phyloP scores from a whole-genome alignment of 2,113 vertebrate species.

The Esox niger region DNA sequence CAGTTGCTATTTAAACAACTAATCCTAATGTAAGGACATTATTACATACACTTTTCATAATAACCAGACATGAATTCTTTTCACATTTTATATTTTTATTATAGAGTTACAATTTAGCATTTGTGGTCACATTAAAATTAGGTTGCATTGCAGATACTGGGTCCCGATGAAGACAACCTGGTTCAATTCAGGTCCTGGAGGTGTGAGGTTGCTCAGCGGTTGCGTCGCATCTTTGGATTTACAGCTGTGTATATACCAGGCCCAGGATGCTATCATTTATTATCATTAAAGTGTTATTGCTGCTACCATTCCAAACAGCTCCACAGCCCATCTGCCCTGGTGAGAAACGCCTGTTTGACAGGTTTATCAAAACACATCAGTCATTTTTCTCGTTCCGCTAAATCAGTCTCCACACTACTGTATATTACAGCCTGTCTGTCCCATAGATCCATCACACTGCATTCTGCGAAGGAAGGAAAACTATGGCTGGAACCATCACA shows the following conservation, averaged over 20 bases:
- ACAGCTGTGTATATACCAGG: constrained; percentile 41
- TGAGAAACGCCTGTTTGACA: constrained; percentile 19
- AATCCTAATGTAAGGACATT: no score
- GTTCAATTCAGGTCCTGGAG: no score
- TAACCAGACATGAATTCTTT: no score
- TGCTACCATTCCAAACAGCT: constrained; percentile 11
- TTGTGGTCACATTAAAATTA: no score
- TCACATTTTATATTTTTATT: no score
- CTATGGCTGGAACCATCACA: background rate
- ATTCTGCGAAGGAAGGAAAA: background rate
- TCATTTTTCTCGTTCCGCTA: constrained; percentile 21
- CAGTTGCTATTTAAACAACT: no score
- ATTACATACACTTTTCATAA: no score
- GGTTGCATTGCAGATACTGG: no score
- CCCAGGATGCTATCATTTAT: constrained; percentile 23
- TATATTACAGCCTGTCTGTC: constrained; percentile 19
- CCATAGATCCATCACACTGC: constrained; percentile 21
- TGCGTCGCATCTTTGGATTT: constrained; percentile 39
- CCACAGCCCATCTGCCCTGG: background rate
- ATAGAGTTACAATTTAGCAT: no score
- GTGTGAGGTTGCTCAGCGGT: background rate
- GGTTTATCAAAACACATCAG: constrained; percentile 46
- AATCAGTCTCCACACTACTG: constrained; percentile 16
- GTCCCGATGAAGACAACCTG: no score
- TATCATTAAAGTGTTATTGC: constrained; percentile 31